These are phyloP conservation scores for Trachops cirrhosus DNA, from an alignment of 2,797 vertebrate genomes.

Conservation along the genomic window DNA sequence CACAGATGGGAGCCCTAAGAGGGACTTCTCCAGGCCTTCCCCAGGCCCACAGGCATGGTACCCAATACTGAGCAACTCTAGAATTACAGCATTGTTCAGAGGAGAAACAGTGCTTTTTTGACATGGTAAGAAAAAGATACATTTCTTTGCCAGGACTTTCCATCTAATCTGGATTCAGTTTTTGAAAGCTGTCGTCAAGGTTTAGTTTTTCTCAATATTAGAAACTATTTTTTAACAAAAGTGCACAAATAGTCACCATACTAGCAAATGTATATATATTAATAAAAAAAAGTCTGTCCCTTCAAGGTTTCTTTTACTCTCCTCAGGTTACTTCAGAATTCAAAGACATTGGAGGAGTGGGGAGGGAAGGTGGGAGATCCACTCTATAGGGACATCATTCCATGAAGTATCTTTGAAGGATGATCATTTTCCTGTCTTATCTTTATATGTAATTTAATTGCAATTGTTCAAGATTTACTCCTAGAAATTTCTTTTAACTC, in stretches of 20 bases:
- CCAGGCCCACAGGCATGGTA: fast-evolving
- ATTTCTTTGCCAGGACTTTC: not conserved
- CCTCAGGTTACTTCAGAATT: not conserved
- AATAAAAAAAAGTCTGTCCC: not conserved
- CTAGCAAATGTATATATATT: not conserved
- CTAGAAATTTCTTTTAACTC: not conserved
- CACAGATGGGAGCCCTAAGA: not conserved
- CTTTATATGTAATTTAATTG: not conserved
- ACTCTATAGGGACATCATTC: fast-evolving
- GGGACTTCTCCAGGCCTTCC: not conserved
- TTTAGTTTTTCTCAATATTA: not conserved
- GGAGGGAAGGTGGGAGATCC: not conserved
- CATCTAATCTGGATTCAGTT: not conserved
- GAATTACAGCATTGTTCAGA: not conserved
- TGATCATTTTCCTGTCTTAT: not conserved
- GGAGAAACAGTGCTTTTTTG: not conserved
- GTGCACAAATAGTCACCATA: not conserved
- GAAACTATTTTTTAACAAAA: not conserved
- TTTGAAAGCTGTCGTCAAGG: not conserved
- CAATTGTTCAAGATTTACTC: not conserved
- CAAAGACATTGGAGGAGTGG: not conserved
- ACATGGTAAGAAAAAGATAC: not conserved
- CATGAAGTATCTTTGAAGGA: not conserved
- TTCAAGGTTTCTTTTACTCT: not conserved
- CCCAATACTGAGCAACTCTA: not conserved